A percentile compares a stretch with the other conserved stretches of the same genome.
These are phyloP conservation scores for Dysmachus trigonus DNA, from an alignment of 2,888 invertebrate genomes.

Conservation along the genomic window DNA sequence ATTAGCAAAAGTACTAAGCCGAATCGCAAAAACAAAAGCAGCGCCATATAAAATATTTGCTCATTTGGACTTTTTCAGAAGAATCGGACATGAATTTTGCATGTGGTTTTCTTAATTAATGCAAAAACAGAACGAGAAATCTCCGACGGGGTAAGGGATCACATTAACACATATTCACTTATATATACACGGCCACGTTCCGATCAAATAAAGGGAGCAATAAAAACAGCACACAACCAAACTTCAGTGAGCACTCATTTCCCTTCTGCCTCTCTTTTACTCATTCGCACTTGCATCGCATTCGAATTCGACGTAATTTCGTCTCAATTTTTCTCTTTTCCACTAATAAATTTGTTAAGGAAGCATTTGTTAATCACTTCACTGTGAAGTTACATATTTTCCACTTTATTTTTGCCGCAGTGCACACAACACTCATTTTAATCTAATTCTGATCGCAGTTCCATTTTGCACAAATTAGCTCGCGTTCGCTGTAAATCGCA, in stretches of 20 bases:
- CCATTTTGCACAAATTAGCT: slow-evolving; percentile 17
- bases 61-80: slow-evolving; percentile 68
- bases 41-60: slow-evolving; percentile 78
- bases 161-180: slow-evolving; percentile 24
- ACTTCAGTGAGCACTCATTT: slow-evolving; percentile 32
- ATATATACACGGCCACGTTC: slow-evolving; percentile 14
- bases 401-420: background rate
- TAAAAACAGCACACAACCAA: slow-evolving; percentile 23
- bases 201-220: slow-evolving; percentile 21
- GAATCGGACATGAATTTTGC: slow-evolving; percentile 41
- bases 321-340: slow-evolving; percentile 3
- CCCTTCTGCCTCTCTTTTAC: slow-evolving; percentile 33
- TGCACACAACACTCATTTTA: background rate
- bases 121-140: slow-evolving; percentile 35
- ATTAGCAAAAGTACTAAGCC: slow-evolving; percentile 70
- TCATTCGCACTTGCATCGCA: slow-evolving; percentile 25
- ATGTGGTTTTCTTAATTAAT: slow-evolving; percentile 22
- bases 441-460: background rate
- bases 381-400: background rate
- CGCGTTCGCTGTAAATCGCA: background rate
- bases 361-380: slow-evolving; percentile 1
- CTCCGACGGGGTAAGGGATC: background rate
- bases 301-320: slow-evolving; percentile 36
- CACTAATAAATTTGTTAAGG: background rate
- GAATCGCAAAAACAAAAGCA: slow-evolving; percentile 76